Evolutionary conservation across 2,888 invertebrate genomes (phyloP).

Genomic region (Nudaria mundana): DNA sequence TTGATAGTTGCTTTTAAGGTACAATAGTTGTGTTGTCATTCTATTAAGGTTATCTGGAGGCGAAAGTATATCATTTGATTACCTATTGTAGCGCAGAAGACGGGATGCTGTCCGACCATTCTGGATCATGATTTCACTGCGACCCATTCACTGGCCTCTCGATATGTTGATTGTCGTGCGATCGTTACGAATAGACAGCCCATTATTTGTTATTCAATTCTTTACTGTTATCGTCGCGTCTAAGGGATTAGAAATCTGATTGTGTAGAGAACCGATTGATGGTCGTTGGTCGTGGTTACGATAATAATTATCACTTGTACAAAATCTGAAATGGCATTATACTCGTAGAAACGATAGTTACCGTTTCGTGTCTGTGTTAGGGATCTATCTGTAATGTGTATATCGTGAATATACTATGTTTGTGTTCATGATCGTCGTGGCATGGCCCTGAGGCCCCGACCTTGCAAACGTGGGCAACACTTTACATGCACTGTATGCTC

Average conservation of each 20-base stretch:
- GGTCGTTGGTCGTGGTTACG: no score
- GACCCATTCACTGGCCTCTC: conserved; percentile 60
- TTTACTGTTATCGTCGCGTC: conserved; percentile 46
- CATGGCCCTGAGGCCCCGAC: conserved; percentile 47
- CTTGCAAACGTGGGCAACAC: conserved; percentile 50
- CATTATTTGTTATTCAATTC: conserved; percentile 67
- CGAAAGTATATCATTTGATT: conserved; percentile 73
- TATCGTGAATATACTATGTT: conserved; percentile 46
- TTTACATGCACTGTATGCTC: conserved; percentile 37
- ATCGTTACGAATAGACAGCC: conserved; percentile 45
- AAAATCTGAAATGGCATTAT: conserved; percentile 10
- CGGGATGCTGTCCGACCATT: conserved; percentile 52
- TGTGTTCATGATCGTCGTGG: conserved; percentile 40
- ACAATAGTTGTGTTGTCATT: conserved; percentile 70
- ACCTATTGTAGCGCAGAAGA: conserved; percentile 56
- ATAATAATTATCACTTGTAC: conserved; percentile 12
- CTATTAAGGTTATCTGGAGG: conserved; percentile 68
- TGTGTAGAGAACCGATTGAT: conserved; percentile 46
- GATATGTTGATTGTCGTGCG: conserved; percentile 70
- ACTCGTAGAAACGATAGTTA: conserved; percentile 28
- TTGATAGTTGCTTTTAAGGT: conserved; percentile 27
- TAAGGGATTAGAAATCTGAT: conserved; percentile 54
- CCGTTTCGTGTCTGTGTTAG: conserved; percentile 33
- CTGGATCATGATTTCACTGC: conserved; percentile 68
- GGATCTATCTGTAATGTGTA: conserved; percentile 37